Evolutionary conservation across 1,140 invertebrate species (phyloP), one percentile per base, ranked within the genome.

Genomic region (Danaus plexippus): DNA sequence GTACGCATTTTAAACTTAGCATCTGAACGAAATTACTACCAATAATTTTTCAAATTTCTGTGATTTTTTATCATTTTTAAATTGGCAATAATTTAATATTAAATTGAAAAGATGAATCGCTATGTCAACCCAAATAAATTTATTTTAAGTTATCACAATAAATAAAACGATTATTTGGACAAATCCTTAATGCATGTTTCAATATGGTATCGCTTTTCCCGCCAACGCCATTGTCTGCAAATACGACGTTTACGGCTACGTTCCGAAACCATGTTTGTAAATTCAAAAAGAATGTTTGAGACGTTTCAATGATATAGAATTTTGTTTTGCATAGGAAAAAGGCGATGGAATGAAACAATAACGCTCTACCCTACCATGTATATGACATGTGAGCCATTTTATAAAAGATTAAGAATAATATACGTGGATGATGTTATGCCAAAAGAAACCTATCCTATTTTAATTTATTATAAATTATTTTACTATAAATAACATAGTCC

Each of bases 221-320:
- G 75, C 71, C 70, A 69, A 70, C 74, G 67, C 80, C 71, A 85
- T 85, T 85, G 80, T 85, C 80, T 85, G 81, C 81, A 85, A 85
- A 85, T 85, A 74, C 52, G 64, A 72, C 75, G 73, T 69, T 74
- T 84, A 75, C 67, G 77, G 73, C 54, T 69, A 70, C 80, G 76
- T 78, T 75, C 77, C 67, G 55, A 78, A 73, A 72, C 77, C 79
- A 81, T 82, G 77, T 85, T 80, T 76, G 78, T 79, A 77, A 79
- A 67, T 63, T 59, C 65, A 67, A 67, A 69, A 73, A 74, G 72
- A 77, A 75, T 77, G 68, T 75, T 71, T 66, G 73, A 74, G 73
- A 78, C 75, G 69, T 80, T 64, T 70, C 68, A 73, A 73, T 75
- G 75, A 78, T 73, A 75, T 63, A 64, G 75, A 76, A 80, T 78